phyloP scores from a whole-genome alignment of 2,888 invertebrate genomes.

The Ashinkailepas kermadecensis region DNA sequence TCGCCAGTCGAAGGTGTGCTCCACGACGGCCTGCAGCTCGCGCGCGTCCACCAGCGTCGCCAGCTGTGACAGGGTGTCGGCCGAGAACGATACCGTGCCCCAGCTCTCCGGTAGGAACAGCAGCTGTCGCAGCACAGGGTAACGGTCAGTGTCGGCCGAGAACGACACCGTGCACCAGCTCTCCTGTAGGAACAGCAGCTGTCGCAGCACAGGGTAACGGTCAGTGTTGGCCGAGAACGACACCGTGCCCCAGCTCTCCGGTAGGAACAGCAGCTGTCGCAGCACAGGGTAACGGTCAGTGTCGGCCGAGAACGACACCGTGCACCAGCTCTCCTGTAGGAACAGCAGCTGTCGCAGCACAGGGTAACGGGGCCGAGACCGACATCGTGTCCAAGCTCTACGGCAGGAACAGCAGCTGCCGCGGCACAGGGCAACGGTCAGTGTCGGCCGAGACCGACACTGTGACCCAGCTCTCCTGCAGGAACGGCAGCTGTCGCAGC shows the following conservation, averaged over 20 bases:
- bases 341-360: neutral
- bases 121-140: neutral
- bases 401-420: too few relatives aligned
- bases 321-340: neutral
- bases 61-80: conserved; percentile 41
- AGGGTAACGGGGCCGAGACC: neutral
- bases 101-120: conserved; percentile 25
- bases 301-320: neutral
- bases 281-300: too few relatives aligned
- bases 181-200: neutral
- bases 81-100: conserved; percentile 30
- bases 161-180: neutral
- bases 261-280: conserved; percentile 22
- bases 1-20: conserved; percentile 47
- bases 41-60: conserved; percentile 49
- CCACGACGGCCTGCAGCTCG: conserved; percentile 52
- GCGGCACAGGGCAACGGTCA: neutral
- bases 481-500: too few relatives aligned
- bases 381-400: neutral
- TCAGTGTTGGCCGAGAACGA: conserved; percentile 33
- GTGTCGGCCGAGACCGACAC: conserved; percentile 9
- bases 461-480: too few relatives aligned
- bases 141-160: neutral
- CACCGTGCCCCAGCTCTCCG: conserved; percentile 27
- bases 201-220: too few relatives aligned